Base-by-base conservation (phyloP, 2,797 vertebrate genomes). In the Hozukius guyotensis region DNA sequence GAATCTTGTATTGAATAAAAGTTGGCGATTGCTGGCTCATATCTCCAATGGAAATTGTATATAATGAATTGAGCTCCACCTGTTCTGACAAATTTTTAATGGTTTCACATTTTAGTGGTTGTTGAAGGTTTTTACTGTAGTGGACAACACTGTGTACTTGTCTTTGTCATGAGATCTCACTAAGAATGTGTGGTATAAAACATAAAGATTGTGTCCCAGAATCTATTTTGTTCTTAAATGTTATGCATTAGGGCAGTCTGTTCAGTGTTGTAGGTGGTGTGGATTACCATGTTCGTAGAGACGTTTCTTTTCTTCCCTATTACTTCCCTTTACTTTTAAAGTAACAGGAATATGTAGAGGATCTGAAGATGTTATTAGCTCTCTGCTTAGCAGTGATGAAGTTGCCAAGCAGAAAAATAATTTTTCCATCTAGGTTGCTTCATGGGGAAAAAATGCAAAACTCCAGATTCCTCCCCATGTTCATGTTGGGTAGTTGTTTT, bases 371-470 rank as follows among this genome's bases (percentile, higher is more conserved):
- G 14, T 46, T 22, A 88, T 89, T 83, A 75, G 72, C 78, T 74
- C 74, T 85, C 83, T 88, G 91, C 87, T 88, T 89, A 87, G 88
- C 80, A 66, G 77, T 78, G 73, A 91, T 82, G 66, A 86, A 82
- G 75, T 88, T 89, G 88, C 92, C 88, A 86, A 91, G 91, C 91
- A 92, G 88, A 93, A 92, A 90, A 89, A 84, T 83, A 1, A 71
- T 88, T 90, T 92, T 94, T 93, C 92, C 92, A 87, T 92, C 78
- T 55, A 79, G 81, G 86, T 93, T 93, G 87, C 92, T 93, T 95
- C 93, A 93, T 86, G 76, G 88, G 93, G 91, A 93, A 95, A 95
- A 94, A 93, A 95, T 93, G 91, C 93, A 94, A 93, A 93, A 89
- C 86, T 91, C 83, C 85, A 77, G 89, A 94, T 94, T 93, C 90